A percentile compares a stretch with the other conserved stretches of the same genome.
Conservation (phyloP, 1,140 invertebrate genomes). For the Anoplophora glabripennis region DNA sequence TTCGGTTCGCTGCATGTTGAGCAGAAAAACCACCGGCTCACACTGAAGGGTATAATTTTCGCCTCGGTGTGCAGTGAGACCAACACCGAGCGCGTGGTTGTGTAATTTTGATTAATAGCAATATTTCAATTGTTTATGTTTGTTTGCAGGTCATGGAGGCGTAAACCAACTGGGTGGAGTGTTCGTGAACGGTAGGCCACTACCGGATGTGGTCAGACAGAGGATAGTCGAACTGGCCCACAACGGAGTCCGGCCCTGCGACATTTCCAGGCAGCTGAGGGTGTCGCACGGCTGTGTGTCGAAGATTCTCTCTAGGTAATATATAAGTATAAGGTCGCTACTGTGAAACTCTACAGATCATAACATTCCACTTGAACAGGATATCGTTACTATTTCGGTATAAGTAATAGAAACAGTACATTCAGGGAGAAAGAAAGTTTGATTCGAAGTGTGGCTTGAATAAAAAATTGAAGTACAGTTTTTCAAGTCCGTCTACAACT, state of each 20-base stretch:
- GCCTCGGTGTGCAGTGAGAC: neutral
- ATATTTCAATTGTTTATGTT: slow-evolving; percentile 25
- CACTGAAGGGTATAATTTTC: slow-evolving; percentile 8
- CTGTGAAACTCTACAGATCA: no score
- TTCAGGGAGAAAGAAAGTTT: no score
- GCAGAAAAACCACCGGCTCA: slow-evolving; percentile 3
- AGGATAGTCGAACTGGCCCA: slow-evolving; percentile 94
- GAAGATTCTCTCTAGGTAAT: slow-evolving; percentile 90
- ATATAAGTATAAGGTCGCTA: neutral
- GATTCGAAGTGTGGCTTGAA: no score
- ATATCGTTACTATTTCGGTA: no score
- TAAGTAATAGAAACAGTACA: no score
- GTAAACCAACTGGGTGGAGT: slow-evolving; percentile 96
- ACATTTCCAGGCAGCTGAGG: slow-evolving; percentile 86
- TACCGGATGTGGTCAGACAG: slow-evolving; percentile 91
- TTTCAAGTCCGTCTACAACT: no score
- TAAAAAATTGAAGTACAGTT: no score
- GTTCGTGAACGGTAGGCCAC: slow-evolving; percentile 92
- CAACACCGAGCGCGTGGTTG: neutral
- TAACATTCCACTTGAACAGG: no score
- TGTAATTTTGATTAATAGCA: slow-evolving; percentile 21
- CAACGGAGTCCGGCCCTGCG: slow-evolving; percentile 91
- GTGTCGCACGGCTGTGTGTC: slow-evolving; percentile 93
- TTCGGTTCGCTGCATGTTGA: no score
- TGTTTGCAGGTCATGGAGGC: slow-evolving; percentile 80